Evolutionary conservation across 2,888 invertebrate genomes (phyloP).

Genomic region (Polydrusus pterygomalis): DNA sequence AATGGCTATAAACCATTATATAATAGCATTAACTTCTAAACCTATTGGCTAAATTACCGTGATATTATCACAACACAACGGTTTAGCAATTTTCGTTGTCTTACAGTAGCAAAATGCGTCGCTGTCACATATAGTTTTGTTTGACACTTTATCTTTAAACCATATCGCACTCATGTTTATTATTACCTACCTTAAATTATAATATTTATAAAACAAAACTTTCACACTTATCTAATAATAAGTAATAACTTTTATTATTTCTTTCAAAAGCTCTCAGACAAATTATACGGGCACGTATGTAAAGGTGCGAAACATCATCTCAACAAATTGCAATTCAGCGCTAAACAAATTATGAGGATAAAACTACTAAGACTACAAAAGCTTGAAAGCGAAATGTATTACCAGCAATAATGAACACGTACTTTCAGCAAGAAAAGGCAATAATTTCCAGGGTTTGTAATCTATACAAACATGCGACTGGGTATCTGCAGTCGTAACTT

Average conservation of each 20-base stretch:
- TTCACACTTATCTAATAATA: too few relatives aligned
- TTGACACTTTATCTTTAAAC: too few relatives aligned
- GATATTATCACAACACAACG: too few relatives aligned
- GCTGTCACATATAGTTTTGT: too few relatives aligned
- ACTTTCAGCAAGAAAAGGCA: conserved; percentile 30
- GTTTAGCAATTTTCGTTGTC: too few relatives aligned
- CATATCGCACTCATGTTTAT: too few relatives aligned
- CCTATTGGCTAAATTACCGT: too few relatives aligned
- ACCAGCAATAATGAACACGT: conserved; percentile 30
- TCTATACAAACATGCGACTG: conserved; percentile 50
- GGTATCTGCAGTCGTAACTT: conserved; percentile 46
- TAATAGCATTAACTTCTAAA: too few relatives aligned
- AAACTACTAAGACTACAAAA: neutral
- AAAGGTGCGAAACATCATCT: neutral
- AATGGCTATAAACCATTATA: too few relatives aligned
- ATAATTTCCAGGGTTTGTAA: conserved; percentile 47
- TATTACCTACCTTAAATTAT: too few relatives aligned
- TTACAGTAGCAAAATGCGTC: too few relatives aligned
- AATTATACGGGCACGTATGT: neutral
- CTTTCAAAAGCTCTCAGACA: conserved; percentile 1
- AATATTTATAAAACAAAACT: too few relatives aligned
- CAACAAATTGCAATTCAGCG: neutral
- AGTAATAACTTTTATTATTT: neutral
- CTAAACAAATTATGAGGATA: neutral
- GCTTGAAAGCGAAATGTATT: conserved; percentile 3